phyloP scores from a whole-genome alignment of 2,888 invertebrate genomes.

The Drosophila phalerata region DNA sequence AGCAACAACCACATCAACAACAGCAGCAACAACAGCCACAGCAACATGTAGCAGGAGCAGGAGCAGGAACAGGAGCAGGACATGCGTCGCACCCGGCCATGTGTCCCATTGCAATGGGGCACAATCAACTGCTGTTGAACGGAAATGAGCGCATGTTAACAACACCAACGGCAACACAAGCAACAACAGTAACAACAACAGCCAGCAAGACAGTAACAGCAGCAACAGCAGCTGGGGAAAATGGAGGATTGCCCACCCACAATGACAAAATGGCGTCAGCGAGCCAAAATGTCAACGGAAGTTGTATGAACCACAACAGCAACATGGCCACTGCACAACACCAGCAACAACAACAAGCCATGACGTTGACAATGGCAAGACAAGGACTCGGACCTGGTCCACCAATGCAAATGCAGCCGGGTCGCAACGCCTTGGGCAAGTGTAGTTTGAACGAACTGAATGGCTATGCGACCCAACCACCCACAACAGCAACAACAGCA shows the following conservation, averaged over 20 bases:
- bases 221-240: conserved; percentile 35
- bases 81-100: conserved; percentile 28
- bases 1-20: conserved; percentile 28
- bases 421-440: conserved; percentile 76
- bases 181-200: conserved; percentile 62
- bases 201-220: conserved; percentile 45
- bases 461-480: conserved; percentile 51
- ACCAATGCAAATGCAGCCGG: conserved; percentile 51
- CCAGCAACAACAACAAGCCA: conserved; percentile 44
- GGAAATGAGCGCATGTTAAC: conserved; percentile 86
- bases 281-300: conserved; percentile 78
- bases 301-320: conserved; percentile 77
- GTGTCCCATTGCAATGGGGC: conserved; percentile 66
- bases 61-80: conserved; percentile 38
- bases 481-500: conserved; percentile 43
- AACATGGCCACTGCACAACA: conserved; percentile 51
- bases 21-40: conserved; percentile 59
- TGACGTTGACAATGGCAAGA: conserved; percentile 44
- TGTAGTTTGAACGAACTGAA: conserved; percentile 77
- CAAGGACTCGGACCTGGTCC: conserved; percentile 57
- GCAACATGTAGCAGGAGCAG: conserved; percentile 59
- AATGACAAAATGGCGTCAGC: conserved; percentile 78
- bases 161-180: conserved; percentile 80
- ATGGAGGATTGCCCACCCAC: conserved; percentile 46
- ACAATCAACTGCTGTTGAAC: conserved; percentile 82